phyloP scores from a whole-genome alignment of 2,888 invertebrate genomes.

The Monochamus alternatus region DNA sequence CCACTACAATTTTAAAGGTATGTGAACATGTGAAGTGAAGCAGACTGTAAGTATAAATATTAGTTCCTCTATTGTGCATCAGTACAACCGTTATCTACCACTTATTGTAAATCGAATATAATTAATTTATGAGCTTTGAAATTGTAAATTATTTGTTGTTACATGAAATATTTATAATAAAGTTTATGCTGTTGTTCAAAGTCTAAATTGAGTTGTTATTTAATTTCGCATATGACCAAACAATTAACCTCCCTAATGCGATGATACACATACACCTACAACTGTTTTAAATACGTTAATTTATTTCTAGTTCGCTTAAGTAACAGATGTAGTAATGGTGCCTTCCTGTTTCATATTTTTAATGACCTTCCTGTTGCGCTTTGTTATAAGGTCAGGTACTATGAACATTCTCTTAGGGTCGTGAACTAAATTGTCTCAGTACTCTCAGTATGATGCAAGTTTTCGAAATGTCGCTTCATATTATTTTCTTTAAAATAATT shows the following conservation, averaged over 20 bases:
- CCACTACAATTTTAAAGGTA: too few species aligned
- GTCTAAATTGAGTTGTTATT: constrained; percentile 25
- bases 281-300: constrained; percentile 11
- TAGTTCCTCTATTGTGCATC: not conserved
- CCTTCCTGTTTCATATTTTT: constrained; percentile 25
- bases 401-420: too few species aligned
- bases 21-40: too few species aligned
- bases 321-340: constrained; percentile 5
- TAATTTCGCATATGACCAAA: constrained; percentile 29
- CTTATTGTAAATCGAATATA: constrained; percentile 1
- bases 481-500: too few species aligned
- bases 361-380: not conserved
- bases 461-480: too few species aligned
- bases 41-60: not conserved
- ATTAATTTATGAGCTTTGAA: constrained; percentile 4
- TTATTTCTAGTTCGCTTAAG: constrained; percentile 26
- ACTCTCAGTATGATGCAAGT: too few species aligned
- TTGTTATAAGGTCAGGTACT: too few species aligned
- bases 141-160: constrained; percentile 28
- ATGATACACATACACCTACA: constrained; percentile 35
- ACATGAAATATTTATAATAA: constrained; percentile 28
- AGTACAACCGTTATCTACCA: constrained; percentile 4
- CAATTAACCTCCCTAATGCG: constrained; percentile 32
- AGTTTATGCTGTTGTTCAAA: not conserved
- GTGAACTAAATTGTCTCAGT: too few species aligned